These are phyloP conservation scores for Magallana ariakensis DNA, from an alignment of 1,140 invertebrate genomes.

Conservation along the genomic window DNA sequence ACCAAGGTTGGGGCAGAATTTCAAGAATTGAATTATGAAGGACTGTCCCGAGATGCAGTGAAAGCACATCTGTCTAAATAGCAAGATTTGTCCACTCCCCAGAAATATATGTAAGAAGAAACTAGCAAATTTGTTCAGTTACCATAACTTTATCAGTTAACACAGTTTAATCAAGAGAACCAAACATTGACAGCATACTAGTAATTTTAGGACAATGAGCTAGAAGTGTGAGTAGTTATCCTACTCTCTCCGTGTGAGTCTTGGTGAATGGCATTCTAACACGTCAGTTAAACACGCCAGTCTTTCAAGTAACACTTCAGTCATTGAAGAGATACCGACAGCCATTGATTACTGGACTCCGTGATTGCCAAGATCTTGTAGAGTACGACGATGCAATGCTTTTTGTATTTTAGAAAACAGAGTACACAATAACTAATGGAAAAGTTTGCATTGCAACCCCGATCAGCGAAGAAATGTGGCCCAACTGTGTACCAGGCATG, in stretches of 20 bases:
- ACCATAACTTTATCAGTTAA: too few relatives aligned
- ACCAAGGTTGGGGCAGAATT: too few relatives aligned
- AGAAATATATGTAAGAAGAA: too few relatives aligned
- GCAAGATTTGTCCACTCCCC: too few relatives aligned
- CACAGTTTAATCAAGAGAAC: too few relatives aligned
- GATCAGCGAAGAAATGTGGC: neutral
- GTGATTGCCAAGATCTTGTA: too few relatives aligned
- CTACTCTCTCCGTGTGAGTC: neutral
- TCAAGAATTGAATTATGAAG: too few relatives aligned
- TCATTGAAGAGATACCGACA: neutral
- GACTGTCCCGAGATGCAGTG: too few relatives aligned
- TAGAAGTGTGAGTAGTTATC: constrained; percentile 3
- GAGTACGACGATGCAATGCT: neutral
- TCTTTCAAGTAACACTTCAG: constrained; percentile 8
- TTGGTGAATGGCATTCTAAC: neutral
- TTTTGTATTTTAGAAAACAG: neutral
- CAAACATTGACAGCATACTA: too few relatives aligned
- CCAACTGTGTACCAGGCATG: constrained; percentile 1
- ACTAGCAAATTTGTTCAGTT: too few relatives aligned
- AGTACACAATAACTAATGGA: constrained; percentile 1
- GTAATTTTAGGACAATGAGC: neutral
- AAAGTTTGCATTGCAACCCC: neutral
- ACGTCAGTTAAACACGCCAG: neutral
- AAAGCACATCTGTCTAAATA: too few relatives aligned
- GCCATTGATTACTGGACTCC: too few relatives aligned